Percentiles rank a stretch among this genome's conserved stretches.
phyloP scores from a whole-genome alignment of 2,113 vertebrate genomes.

The Cyanistes caeruleus region DNA sequence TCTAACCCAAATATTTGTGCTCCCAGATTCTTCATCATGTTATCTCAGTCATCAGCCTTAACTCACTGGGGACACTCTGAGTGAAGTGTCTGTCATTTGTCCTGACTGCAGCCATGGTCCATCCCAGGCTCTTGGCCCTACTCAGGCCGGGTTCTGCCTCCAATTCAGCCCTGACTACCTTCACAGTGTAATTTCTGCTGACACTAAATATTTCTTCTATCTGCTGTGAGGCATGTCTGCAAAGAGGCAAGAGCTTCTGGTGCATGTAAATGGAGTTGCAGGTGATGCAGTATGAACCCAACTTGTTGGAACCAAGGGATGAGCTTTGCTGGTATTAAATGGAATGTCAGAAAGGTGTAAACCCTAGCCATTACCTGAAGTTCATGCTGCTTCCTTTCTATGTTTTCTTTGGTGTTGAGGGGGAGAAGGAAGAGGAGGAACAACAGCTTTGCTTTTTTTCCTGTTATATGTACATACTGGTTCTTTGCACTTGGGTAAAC shows the following conservation, averaged over 20 bases:
- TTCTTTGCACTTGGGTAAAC: neutral
- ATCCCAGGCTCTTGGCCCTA: rapidly evolving
- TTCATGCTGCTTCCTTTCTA: neutral
- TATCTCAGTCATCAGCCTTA: neutral
- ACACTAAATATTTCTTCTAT: rapidly evolving
- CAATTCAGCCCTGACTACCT: rapidly evolving
- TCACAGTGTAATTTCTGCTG: neutral
- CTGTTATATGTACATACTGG: neutral
- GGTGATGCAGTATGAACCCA: neutral
- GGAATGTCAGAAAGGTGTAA: neutral
- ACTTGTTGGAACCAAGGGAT: neutral
- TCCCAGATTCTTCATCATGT: neutral
- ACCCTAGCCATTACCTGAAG: neutral
- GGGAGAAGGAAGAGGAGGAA: neutral
- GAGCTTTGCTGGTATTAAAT: neutral
- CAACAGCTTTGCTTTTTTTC: neutral
- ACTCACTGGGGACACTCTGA: neutral
- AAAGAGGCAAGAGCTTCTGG: neutral
- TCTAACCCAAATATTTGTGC: neutral
- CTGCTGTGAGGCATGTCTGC: neutral
- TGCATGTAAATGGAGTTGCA: neutral
- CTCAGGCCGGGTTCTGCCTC: neutral
- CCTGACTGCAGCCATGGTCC: too few relatives aligned
- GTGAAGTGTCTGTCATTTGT: neutral
- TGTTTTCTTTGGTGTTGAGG: neutral